Conservation (phyloP, 2,888 invertebrate species). For the Buathra laborator region DNA sequence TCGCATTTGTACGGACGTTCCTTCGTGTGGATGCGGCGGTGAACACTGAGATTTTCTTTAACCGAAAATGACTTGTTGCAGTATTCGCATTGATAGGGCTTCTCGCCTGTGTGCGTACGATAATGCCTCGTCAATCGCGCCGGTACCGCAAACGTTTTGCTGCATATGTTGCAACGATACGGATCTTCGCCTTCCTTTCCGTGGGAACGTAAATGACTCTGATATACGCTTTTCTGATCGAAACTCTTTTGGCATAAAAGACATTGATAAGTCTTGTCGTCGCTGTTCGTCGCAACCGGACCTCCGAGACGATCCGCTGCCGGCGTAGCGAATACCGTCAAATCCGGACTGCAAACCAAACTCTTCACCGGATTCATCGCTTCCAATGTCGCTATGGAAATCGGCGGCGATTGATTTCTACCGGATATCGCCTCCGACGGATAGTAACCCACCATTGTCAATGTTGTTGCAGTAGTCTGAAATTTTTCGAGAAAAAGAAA, state of each 20-base stretch:
- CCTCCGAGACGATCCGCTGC: constrained; percentile 62
- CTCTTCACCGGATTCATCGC: constrained; percentile 85
- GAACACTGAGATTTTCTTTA: constrained; percentile 96
- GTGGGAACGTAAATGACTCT: constrained; percentile 90
- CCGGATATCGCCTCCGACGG: constrained; percentile 71
- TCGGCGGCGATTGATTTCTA: constrained; percentile 68
- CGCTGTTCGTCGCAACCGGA: constrained; percentile 65
- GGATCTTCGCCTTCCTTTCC: constrained; percentile 89
- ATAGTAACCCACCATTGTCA: constrained; percentile 79
- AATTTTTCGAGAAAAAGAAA: constrained; percentile 43
- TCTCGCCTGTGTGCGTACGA: constrained; percentile 95
- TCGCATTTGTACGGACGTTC: constrained; percentile 96
- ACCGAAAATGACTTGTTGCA: constrained; percentile 97
- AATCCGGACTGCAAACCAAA: constrained; percentile 88
- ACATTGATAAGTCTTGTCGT: constrained; percentile 87
- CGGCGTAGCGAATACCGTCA: constrained; percentile 85
- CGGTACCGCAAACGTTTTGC: constrained; percentile 96
- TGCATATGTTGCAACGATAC: constrained; percentile 95
- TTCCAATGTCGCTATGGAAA: constrained; percentile 71
- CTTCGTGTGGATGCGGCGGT: constrained; percentile 95
- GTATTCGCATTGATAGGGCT: constrained; percentile 96
- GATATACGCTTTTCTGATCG: constrained; percentile 91
- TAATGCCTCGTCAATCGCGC: constrained; percentile 94
- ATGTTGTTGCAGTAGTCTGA: constrained; percentile 59
- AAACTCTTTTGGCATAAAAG: constrained; percentile 91